Base-by-base conservation (phyloP, 2,113 vertebrate genomes). In the Axis porcinus region DNA sequence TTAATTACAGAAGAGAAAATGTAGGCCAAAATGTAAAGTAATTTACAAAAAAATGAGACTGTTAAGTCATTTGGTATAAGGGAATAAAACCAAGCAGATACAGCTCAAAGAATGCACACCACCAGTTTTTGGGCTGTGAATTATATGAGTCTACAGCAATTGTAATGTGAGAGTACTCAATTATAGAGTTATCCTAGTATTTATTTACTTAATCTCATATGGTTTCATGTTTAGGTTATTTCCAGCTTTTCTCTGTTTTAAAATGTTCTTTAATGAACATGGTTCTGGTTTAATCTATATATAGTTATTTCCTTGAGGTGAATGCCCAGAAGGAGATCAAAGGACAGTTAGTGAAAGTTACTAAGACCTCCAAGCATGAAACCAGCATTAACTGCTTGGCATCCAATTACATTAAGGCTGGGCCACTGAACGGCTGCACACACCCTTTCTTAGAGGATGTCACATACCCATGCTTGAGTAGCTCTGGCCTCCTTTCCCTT, bases 1-100 rank as follows among this genome's bases (percentile, higher is more conserved):
- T 88, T 92, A 90, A 70, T 88, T 74, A 70, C 81, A 86, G 45
- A 88, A 93, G 43, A 76, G 64, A 57, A 96, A 96, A 55, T 28
- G 4, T 8, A 33, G 45, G 15, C 57, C 36, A 64, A 84, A 86
- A 81, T 8, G 12, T 14, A 52, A 92, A 40, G 28, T 81, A 52
- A 55, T 76, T 87, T 94, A 47, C 8, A 30, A 58, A 58, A 82
- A 64, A 52, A 6, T 4, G 15, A 95, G 30, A 12, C 27, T 55
- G 5, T 25, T 67, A 52, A 62, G 40, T 70, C 19, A 52, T 17
- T 86, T 89, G 78, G 8, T 83, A 36, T 50, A 11, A 94, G n/a
- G 47, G 9, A 55, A 92, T 45, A 89, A 96, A 95, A 54, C 11
- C 8, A 88, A 62, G 17, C 7, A 25, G 47, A 17, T 62, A n/a